Percentiles rank a stretch among this genome's conserved stretches.
These are phyloP conservation scores for Diachrysia chrysitis DNA, from an alignment of 2,888 invertebrate species.

Conservation along the genomic window DNA sequence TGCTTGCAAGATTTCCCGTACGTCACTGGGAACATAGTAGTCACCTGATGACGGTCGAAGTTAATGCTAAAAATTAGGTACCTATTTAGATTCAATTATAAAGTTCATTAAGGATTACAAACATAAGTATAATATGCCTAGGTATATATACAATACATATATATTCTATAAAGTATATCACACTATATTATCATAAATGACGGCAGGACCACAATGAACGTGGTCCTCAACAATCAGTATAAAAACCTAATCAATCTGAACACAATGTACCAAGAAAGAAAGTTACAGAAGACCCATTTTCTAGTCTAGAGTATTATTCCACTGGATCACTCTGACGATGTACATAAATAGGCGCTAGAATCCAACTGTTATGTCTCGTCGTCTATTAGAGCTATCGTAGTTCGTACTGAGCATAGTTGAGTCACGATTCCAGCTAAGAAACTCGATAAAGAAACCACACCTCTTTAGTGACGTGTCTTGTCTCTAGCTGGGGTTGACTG, in stretches of 20 bases:
- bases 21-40: conserved; percentile 20
- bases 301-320: neutral
- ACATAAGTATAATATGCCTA: too few species aligned
- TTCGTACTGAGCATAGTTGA: neutral
- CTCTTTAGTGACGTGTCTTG: conserved; percentile 2
- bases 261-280: neutral
- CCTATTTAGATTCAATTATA: neutral
- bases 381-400: conserved; percentile 1
- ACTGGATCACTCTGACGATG: neutral
- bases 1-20: conserved; percentile 22
- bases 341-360: too few species aligned
- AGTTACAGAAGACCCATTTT: neutral
- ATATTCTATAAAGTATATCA: neutral
- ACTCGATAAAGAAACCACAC: neutral
- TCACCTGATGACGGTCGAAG: conserved; percentile 14
- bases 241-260: conserved; percentile 4
- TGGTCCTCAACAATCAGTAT: conserved; percentile 5
- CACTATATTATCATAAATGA: conserved; percentile 2
- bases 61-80: neutral
- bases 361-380: neutral
- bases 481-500: neutral
- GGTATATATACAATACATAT: neutral
- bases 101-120: too few species aligned
- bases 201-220: neutral
- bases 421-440: conserved; percentile 1